Evolutionary conservation across 2,113 vertebrate genomes (phyloP).

Genomic region (Pandion haliaetus): DNA sequence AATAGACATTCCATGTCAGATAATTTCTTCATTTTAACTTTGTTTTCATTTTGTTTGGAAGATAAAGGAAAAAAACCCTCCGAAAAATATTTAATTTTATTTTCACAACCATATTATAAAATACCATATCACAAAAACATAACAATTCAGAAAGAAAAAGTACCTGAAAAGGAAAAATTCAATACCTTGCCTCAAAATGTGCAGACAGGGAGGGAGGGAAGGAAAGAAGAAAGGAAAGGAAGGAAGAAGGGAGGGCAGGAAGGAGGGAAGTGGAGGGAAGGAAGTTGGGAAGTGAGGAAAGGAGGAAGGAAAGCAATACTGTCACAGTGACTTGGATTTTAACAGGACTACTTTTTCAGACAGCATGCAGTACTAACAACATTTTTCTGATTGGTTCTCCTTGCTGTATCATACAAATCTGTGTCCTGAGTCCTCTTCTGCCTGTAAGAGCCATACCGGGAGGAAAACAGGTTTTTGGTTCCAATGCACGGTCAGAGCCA

Average conservation of each 20-base stretch:
- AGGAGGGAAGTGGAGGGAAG: neutral
- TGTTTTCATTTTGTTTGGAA: neutral
- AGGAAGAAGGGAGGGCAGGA: too few species aligned
- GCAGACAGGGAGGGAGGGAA: neutral
- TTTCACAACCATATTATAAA: neutral
- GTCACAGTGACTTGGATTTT: neutral
- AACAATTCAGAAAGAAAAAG: neutral
- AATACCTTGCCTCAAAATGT: neutral
- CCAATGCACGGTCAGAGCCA: constrained; percentile 44
- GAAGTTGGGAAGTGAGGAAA: too few species aligned
- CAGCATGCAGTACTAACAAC: neutral
- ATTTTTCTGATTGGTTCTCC: neutral
- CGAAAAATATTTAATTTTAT: neutral
- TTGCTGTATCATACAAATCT: neutral
- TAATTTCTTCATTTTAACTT: neutral
- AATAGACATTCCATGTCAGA: neutral
- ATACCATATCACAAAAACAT: neutral
- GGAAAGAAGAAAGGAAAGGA: too few species aligned
- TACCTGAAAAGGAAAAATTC: neutral
- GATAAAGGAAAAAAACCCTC: neutral
- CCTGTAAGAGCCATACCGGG: neutral
- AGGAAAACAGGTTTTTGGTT: constrained; percentile 35
- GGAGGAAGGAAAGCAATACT: neutral
- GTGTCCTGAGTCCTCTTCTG: neutral
- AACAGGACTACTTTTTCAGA: neutral